Conservation (phyloP, 2,113 vertebrate species). For the Pseudorasbora parva region DNA sequence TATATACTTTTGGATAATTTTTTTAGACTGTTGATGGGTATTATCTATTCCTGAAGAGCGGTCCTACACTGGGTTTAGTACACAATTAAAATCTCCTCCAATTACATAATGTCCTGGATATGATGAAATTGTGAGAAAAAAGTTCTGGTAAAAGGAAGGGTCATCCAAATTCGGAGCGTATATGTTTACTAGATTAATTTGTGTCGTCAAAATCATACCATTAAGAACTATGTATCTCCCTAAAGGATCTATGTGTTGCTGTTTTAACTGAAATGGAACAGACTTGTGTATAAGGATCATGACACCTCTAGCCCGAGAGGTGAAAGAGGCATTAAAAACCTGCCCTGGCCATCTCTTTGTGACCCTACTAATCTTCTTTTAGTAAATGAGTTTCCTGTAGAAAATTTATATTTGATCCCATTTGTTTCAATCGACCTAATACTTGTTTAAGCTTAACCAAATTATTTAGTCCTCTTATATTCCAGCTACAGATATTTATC, state of each 20-base stretch:
- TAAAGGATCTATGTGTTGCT: neutral
- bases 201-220: no score
- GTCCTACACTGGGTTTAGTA: no score
- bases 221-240: conserved; percentile 11
- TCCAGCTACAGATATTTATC: conserved; percentile 8
- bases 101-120: no score
- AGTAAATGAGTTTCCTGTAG: no score
- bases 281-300: conserved; percentile 21
- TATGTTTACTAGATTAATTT: neutral
- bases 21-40: no score
- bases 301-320: neutral
- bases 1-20: no score
- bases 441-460: conserved; percentile 9
- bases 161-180: neutral
- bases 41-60: no score
- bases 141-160: no score
- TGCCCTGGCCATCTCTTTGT: conserved; percentile 17
- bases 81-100: no score
- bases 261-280: neutral
- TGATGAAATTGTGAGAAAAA: no score
- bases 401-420: neutral
- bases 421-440: neutral
- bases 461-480: neutral
- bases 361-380: no score
- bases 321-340: neutral